Percentiles rank a stretch among this genome's conserved stretches.
These are phyloP conservation scores for Lontra canadensis DNA, from an alignment of 2,113 vertebrate species.

Conservation along the genomic window DNA sequence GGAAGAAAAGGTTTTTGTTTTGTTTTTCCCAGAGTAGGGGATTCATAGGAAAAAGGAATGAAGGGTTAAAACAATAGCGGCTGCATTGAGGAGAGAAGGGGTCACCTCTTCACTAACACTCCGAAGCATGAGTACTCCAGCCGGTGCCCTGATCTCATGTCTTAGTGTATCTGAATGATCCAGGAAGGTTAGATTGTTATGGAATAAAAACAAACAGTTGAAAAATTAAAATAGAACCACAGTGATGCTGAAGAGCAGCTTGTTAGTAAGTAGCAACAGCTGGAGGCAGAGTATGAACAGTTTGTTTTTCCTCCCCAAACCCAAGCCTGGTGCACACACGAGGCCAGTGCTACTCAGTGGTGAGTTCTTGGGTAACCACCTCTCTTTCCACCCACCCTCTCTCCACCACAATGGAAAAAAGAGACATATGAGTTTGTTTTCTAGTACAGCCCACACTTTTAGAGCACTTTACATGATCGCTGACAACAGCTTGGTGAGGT, in stretches of 20 bases:
- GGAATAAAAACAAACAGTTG: conserved; percentile 55
- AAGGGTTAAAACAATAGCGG: background rate
- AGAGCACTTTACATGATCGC: background rate
- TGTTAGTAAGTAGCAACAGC: conserved; percentile 24
- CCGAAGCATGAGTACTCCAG: background rate
- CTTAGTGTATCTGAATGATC: background rate
- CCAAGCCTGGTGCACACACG: background rate
- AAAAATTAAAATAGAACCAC: conserved; percentile 55
- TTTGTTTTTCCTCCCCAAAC: background rate
- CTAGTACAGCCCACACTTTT: background rate
- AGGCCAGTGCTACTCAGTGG: background rate
- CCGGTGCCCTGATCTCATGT: background rate
- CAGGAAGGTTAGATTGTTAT: background rate
- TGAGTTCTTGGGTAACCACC: background rate
- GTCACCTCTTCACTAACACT: background rate
- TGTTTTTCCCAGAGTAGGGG: background rate
- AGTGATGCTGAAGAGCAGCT: background rate
- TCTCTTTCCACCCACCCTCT: background rate
- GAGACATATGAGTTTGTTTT: conserved; percentile 16
- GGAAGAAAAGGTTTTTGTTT: background rate
- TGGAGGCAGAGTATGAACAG: background rate
- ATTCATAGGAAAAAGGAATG: background rate
- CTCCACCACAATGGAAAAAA: conserved; percentile 22
- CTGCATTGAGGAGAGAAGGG: background rate
- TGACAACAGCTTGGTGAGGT: background rate